Percentiles rank a stretch among this genome's conserved stretches.
Evolutionary conservation across 2,888 invertebrate species (phyloP).

Genomic region (Anticlea derivata): DNA sequence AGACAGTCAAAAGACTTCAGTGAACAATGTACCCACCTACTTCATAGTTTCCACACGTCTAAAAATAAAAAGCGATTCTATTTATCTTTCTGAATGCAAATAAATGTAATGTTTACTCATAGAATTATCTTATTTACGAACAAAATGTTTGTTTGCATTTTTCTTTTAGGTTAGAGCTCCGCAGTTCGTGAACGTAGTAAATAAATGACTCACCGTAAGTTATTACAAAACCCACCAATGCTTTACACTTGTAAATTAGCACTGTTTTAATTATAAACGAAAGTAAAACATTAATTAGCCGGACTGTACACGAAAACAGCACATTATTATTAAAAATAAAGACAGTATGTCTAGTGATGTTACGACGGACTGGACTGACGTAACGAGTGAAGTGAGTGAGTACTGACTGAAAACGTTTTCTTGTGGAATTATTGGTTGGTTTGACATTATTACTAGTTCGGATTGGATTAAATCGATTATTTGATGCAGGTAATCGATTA

Average conservation of each 20-base stretch:
- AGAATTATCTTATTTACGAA: not conserved
- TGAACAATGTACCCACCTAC: no score
- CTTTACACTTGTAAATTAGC: conserved; percentile 75
- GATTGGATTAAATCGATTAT: not conserved
- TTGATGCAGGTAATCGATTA: not conserved
- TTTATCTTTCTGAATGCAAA: not conserved
- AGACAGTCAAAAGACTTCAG: no score
- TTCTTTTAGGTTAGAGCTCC: conserved; percentile 29
- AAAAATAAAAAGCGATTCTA: not conserved
- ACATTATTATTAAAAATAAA: conserved; percentile 38
- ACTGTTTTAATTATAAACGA: conserved; percentile 70
- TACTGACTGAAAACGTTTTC: not conserved
- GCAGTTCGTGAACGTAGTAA: not conserved
- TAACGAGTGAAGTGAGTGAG: not conserved
- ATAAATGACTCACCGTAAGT: conserved; percentile 53
- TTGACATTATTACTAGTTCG: no score
- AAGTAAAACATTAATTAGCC: conserved; percentile 75
- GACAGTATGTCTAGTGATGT: conserved; percentile 48
- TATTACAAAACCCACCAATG: conserved; percentile 47
- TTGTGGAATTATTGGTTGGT: no score
- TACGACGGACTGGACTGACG: no score
- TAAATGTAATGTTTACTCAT: conserved; percentile 8
- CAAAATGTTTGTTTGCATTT: conserved; percentile 18
- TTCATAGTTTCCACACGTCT: no score
- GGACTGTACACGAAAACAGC: conserved; percentile 56